Evolutionary conservation across 2,797 vertebrate genomes (phyloP).

Genomic region (Cyprinodon diabolis): DNA sequence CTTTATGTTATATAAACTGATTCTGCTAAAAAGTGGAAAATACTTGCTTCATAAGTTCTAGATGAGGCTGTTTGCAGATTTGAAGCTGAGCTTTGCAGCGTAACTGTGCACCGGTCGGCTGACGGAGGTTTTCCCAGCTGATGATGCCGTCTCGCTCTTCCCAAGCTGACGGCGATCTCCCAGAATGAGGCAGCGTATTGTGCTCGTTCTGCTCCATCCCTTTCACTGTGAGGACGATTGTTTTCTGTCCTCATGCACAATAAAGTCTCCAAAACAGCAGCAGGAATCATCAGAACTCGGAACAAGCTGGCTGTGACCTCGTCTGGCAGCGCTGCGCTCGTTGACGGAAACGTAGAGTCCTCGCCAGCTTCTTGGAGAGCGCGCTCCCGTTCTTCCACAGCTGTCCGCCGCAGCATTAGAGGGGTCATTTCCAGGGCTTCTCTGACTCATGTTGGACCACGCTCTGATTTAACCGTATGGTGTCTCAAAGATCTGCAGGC

Average conservation of each 20-base stretch:
- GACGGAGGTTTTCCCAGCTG: slow-evolving; percentile 18
- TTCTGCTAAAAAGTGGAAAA: too few relatives aligned
- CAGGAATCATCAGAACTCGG: neutral
- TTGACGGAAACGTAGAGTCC: slow-evolving; percentile 33
- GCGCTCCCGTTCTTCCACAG: slow-evolving; percentile 1
- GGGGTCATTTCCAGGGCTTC: slow-evolving; percentile 31
- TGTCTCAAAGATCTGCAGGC: slow-evolving; percentile 42
- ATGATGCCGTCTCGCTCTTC: slow-evolving; percentile 12
- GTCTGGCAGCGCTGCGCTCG: slow-evolving; percentile 8
- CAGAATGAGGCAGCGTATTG: slow-evolving; percentile 28
- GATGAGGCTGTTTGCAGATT: neutral
- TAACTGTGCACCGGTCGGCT: neutral
- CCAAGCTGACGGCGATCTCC: slow-evolving; percentile 29
- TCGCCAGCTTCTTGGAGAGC: neutral
- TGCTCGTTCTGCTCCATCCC: slow-evolving; percentile 37
- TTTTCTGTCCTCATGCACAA: slow-evolving; percentile 25
- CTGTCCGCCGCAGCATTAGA: slow-evolving; percentile 25
- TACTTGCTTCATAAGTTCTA: too few relatives aligned
- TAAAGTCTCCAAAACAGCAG: slow-evolving; percentile 20
- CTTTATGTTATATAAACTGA: too few relatives aligned
- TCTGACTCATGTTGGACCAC: slow-evolving; percentile 14
- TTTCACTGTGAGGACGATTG: slow-evolving; percentile 22
- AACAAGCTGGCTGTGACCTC: slow-evolving; percentile 18
- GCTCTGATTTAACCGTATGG: slow-evolving; percentile 36
- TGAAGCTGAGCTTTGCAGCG: neutral